Base-by-base conservation (phyloP, 2,797 vertebrate species). In the Moxostoma hubbsi region DNA sequence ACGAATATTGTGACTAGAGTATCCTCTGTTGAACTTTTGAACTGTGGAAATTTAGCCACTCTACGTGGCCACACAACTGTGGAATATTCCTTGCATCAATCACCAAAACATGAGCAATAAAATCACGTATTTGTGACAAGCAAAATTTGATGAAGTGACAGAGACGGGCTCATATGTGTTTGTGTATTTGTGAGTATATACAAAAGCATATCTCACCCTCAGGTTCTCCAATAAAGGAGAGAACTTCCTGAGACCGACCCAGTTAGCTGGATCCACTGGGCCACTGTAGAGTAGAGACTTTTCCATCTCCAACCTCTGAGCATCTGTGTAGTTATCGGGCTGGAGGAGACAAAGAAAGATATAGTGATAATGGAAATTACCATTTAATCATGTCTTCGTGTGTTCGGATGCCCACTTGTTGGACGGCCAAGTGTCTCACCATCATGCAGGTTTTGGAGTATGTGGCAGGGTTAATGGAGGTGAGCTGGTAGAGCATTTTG, bases 401-500 rank as follows among this genome's bases (percentile, higher is more conserved):
- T 5, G 73, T 64, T 62, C 4, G n/a, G 12, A 15, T 43, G 13
- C 1, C 6, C 18, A 16, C 53, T 8, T 59, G 9, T 46, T 5
- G 59, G 18, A 36, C 0, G 36, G 36, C 36, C 36, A 36, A 6
- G 62, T 9, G 9, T 89, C 94, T 93, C 88, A 98, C 97, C 95
- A 93, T 88, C 58, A 91, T 90, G 90, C 97, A 98, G 91, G 93
- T 96, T 82, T 90, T 92, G 72, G 95, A 95, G 92, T 97, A 96
- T 74, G 73, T 89, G 76, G 79, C 75, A 72, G 96, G 95, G 81
- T 97, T 93, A 85, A 98, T 96, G 69, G 95, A 93, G 68, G 91
- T 90, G 46, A 98, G 95, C 85, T 98, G 97, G 90, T 98, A 98
- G 73, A 98, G 91, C 97, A 98, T 98, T 90, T 98, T 98, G 92